Evolutionary conservation across 1,140 invertebrate species (phyloP).

Genomic region (Cecropterus lyciades): DNA sequence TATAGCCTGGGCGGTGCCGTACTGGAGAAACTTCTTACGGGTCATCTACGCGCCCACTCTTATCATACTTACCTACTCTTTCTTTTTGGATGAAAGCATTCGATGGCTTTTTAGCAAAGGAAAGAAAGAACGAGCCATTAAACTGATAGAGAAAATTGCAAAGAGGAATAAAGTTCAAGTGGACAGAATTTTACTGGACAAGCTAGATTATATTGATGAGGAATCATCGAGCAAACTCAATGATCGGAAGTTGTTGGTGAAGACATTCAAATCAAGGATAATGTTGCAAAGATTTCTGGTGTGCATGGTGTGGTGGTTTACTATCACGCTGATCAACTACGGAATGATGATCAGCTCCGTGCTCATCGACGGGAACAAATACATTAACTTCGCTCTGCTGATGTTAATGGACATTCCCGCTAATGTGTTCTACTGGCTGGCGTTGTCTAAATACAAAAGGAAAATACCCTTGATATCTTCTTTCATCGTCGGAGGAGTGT

Average conservation of each 20-base stretch:
- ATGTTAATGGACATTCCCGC: slow-evolving; percentile 89
- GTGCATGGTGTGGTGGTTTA: slow-evolving; percentile 90
- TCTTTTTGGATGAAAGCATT: slow-evolving; percentile 75
- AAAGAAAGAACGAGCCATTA: slow-evolving; percentile 55
- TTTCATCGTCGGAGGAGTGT: slow-evolving; percentile 66
- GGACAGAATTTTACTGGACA: slow-evolving; percentile 54
- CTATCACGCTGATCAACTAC: slow-evolving; percentile 92
- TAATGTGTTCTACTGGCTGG: slow-evolving; percentile 86
- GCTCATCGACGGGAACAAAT: slow-evolving; percentile 88
- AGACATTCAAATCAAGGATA: slow-evolving; percentile 68
- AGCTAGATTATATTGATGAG: slow-evolving; percentile 60
- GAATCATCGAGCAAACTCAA: slow-evolving; percentile 43
- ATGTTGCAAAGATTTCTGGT: slow-evolving; percentile 82
- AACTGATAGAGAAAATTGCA: slow-evolving; percentile 68
- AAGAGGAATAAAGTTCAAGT: slow-evolving; percentile 59
- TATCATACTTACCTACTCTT: slow-evolving; percentile 66
- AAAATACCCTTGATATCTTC: slow-evolving; percentile 62
- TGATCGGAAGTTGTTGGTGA: slow-evolving; percentile 59
- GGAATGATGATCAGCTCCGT: slow-evolving; percentile 92
- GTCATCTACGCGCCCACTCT: slow-evolving; percentile 73
- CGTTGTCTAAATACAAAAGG: slow-evolving; percentile 62
- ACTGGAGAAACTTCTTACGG: slow-evolving; percentile 71
- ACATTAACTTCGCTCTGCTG: slow-evolving; percentile 89
- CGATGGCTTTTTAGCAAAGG: slow-evolving; percentile 89
- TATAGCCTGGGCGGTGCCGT: slow-evolving; percentile 69